Evolutionary conservation across 2,113 vertebrate species (phyloP).

Genomic region (Eudyptes chrysolophus): DNA sequence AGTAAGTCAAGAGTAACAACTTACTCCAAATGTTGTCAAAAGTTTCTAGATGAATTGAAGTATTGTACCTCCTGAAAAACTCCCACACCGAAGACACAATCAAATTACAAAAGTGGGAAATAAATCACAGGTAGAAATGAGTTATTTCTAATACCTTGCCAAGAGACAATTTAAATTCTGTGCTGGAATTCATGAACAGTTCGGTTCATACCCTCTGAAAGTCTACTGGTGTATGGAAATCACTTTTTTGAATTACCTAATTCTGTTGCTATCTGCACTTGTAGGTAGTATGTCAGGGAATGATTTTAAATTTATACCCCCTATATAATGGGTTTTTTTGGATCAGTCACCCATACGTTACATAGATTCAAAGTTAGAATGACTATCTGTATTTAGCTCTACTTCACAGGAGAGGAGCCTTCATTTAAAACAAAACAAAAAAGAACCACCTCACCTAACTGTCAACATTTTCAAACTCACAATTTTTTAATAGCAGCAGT

Average conservation of each 20-base stretch:
- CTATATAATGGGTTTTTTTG: fast-evolving
- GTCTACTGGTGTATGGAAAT: not conserved
- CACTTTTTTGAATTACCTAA: not conserved
- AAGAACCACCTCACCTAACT: not conserved
- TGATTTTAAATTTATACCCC: not conserved
- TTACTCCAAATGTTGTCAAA: not conserved
- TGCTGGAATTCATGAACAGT: not conserved
- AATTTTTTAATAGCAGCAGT: not conserved
- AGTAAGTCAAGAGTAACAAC: not conserved
- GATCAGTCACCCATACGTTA: not conserved
- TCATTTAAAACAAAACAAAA: not conserved
- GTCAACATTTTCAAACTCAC: not conserved
- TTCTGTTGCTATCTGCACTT: not conserved
- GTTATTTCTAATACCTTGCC: not conserved
- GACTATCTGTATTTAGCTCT: not conserved
- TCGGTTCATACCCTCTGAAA: not conserved
- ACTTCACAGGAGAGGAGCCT: not conserved
- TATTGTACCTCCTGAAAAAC: not conserved
- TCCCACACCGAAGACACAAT: not conserved
- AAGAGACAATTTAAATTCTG: not conserved
- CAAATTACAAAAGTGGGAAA: not conserved
- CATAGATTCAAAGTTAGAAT: not conserved
- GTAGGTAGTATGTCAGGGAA: not conserved
- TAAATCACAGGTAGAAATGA: not conserved
- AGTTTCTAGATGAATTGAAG: not conserved